A percentile compares a stretch with the other conserved stretches of the same genome.
Evolutionary conservation across 1,140 invertebrate genomes (phyloP).

Genomic region (Drosophila prosaltans): DNA sequence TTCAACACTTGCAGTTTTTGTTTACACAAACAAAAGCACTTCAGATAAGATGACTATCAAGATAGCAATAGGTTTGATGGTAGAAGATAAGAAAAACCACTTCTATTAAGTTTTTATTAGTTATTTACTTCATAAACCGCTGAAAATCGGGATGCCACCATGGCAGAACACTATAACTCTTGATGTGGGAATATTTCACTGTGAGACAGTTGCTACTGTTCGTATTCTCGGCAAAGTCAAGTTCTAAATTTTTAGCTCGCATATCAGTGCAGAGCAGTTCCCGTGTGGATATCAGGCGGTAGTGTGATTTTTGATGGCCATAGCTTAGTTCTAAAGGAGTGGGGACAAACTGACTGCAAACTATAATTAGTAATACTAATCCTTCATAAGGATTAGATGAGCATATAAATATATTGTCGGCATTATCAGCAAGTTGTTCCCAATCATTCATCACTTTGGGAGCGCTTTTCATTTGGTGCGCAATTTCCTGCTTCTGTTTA

Average conservation of each 20-base stretch:
- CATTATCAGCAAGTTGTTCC: slow-evolving; percentile 45
- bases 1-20: slow-evolving; percentile 30
- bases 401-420: not conserved
- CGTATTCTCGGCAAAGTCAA: slow-evolving; percentile 61
- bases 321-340: slow-evolving; percentile 57
- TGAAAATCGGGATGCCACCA: slow-evolving; percentile 79
- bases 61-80: not conserved
- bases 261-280: slow-evolving; percentile 71
- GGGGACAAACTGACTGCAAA: slow-evolving; percentile 59
- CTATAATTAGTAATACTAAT: slow-evolving; percentile 53
- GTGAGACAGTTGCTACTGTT: slow-evolving; percentile 45
- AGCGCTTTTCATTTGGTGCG: not conserved
- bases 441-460: slow-evolving; percentile 39
- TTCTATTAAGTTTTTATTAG: not conserved
- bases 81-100: not conserved
- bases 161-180: slow-evolving; percentile 65
- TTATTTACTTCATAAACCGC: slow-evolving; percentile 64
- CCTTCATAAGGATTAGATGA: slow-evolving; percentile 50
- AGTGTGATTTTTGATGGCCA: slow-evolving; percentile 40
- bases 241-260: slow-evolving; percentile 66
- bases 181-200: slow-evolving; percentile 63
- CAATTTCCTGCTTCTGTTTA: slow-evolving; percentile 2
- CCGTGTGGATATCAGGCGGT: slow-evolving; percentile 49
- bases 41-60: slow-evolving; percentile 11
- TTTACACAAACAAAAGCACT: not conserved